Base-by-base conservation (phyloP, 2,797 vertebrate genomes). In the Morus bassanus region DNA sequence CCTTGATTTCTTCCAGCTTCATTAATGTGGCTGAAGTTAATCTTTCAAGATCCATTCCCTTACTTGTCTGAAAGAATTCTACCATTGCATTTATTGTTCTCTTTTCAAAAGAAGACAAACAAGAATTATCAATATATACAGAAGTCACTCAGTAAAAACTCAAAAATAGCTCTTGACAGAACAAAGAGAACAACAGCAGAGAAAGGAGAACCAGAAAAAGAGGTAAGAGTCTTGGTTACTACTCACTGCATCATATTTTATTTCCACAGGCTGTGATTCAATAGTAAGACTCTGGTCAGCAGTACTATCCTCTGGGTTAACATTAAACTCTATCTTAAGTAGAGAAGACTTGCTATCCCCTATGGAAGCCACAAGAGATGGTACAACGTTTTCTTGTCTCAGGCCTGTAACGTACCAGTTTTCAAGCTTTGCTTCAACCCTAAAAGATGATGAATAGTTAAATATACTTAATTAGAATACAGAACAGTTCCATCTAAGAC, bases 1-100 rank as follows among this genome's bases (percentile, higher is more conserved):
- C 99, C 97, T 99, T 99, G 92, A 99, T 99, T 98, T 99, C 99
- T 96, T 99, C 99, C 70, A 99, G 97, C 77, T 99, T 99, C 96
- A 98, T 99, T 88, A 99, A 98, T 0, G 99, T 99, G 80, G 99
- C 99, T 5, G 99, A 98, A 17, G 99, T 99, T 93, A 99, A 96
- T 10, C 99, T 98, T 89, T 99, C 99, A 93, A 99, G 98, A 93
- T 99, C 98, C 59, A 99, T 97, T 31, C 98, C 98, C 84, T 98
- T 99, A 70, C 94, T 98, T 3, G 98, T 98, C 92, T 98, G 98
- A 85, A 99, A 99, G 97, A 99, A 99, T 73, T 99, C 99, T 10
- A 97, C 98, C 90, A 99, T 64, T 54, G 98, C 98, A 97, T 99
- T 99, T 83, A 99, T 98, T 1, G 99, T 99, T 97, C 97, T 97